phyloP scores from a whole-genome alignment of 2,113 vertebrate genomes.

The Leptocoma aspasia region DNA sequence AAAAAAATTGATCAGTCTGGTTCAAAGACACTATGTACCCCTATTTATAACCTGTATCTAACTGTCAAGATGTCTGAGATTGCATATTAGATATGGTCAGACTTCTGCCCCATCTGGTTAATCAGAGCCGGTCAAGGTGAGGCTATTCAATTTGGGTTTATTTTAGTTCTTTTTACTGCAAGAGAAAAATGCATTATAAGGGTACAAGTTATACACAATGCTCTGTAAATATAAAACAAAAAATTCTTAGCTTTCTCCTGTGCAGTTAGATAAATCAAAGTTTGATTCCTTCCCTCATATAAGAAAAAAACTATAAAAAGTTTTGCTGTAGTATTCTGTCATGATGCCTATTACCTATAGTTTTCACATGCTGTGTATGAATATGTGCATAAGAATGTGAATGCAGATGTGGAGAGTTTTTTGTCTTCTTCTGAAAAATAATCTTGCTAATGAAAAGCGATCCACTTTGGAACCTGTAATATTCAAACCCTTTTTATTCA shows the following conservation, averaged over 20 bases:
- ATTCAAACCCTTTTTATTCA: not conserved
- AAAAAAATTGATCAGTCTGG: not conserved
- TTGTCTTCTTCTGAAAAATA: not conserved
- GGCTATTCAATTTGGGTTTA: not conserved
- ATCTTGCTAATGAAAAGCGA: not conserved
- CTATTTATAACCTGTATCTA: constrained; percentile 13
- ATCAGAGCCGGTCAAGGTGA: constrained; percentile 28
- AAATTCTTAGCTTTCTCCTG: not conserved
- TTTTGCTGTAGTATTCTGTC: not conserved
- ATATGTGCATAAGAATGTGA: not conserved
- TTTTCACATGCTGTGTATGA: not conserved
- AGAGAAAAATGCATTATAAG: not conserved
- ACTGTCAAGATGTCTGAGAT: constrained; percentile 27
- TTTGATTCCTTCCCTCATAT: not conserved
- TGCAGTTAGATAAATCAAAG: not conserved
- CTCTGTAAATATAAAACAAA: not conserved
- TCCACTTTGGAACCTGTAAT: not conserved
- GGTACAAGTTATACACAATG: not conserved
- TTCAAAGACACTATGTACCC: not conserved
- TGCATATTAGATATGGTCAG: constrained; percentile 30
- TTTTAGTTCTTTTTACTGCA: not conserved
- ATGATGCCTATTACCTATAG: not conserved
- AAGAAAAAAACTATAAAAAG: not conserved
- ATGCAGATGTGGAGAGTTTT: accelerated
- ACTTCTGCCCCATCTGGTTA: not conserved